These are phyloP conservation scores for Dicranocentrus wangi DNA, from an alignment of 2,888 invertebrate genomes.

Conservation along the genomic window DNA sequence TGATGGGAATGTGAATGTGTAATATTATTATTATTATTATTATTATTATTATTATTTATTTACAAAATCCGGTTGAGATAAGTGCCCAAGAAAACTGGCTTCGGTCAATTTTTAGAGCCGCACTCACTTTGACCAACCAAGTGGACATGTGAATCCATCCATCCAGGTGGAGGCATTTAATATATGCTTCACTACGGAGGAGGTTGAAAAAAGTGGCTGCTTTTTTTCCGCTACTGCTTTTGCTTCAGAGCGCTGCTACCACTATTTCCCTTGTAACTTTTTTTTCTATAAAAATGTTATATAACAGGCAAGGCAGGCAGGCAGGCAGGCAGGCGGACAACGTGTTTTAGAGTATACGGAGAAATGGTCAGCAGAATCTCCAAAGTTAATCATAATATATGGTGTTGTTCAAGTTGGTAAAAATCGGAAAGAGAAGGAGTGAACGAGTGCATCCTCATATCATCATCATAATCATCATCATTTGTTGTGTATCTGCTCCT, in stretches of 20 bases:
- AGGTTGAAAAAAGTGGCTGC: background rate
- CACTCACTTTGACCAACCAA: constrained; percentile 30
- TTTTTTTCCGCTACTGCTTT: background rate
- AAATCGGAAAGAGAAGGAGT: constrained; percentile 29
- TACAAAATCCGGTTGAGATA: constrained; percentile 73
- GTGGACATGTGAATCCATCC: constrained; percentile 12
- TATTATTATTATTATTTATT: constrained; percentile 66
- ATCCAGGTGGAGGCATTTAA: constrained; percentile 16
- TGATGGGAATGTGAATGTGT: constrained; percentile 52
- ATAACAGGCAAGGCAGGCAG: too few relatives aligned
- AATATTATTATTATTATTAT: constrained; percentile 49
- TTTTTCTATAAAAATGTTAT: too few relatives aligned
- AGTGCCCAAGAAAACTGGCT: constrained; percentile 56
- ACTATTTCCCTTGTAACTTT: background rate
- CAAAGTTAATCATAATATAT: constrained; percentile 10
- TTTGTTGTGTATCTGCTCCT: background rate
- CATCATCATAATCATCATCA: constrained; percentile 26
- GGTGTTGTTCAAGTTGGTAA: background rate
- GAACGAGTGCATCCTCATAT: constrained; percentile 25
- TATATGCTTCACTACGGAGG: background rate
- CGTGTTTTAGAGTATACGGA: too few relatives aligned
- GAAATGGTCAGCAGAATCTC: too few relatives aligned
- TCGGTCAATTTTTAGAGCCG: constrained; percentile 29
- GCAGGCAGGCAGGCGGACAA: too few relatives aligned
- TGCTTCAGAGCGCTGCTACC: background rate